A percentile compares a stretch with the other conserved stretches of the same genome.
phyloP scores from a whole-genome alignment of 2,797 vertebrate genomes.

The Oophaga sylvatica region DNA sequence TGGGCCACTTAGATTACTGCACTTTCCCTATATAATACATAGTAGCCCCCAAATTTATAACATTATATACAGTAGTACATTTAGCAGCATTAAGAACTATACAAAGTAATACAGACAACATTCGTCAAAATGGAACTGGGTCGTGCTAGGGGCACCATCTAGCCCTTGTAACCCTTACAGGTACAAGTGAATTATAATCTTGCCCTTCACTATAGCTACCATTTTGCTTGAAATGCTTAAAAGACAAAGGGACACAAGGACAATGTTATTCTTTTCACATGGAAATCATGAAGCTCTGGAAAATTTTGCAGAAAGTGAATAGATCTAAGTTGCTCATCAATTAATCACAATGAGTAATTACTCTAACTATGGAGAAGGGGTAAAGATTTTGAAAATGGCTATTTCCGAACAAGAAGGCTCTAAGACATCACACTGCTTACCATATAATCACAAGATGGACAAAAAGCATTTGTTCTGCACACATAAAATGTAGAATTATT shows the following conservation, averaged over 20 bases:
- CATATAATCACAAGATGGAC: conserved; percentile 79
- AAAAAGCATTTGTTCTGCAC: conserved; percentile 82
- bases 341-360: conserved; percentile 62
- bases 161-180: too few relatives aligned
- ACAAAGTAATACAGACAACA: too few relatives aligned
- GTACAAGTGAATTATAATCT: neutral
- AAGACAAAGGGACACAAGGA: conserved; percentile 41
- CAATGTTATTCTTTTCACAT: conserved; percentile 33
- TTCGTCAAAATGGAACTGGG: too few relatives aligned
- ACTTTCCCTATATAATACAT: too few relatives aligned
- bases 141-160: too few relatives aligned
- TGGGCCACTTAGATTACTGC: too few relatives aligned
- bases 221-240: neutral
- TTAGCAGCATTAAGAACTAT: too few relatives aligned
- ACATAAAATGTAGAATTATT: conserved; percentile 74
- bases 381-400: conserved; percentile 51
- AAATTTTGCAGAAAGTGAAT: conserved; percentile 43
- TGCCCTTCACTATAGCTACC: neutral
- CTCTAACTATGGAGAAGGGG: conserved; percentile 51
- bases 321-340: conserved; percentile 44
- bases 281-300: conserved; percentile 42
- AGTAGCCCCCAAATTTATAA: too few relatives aligned
- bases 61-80: too few relatives aligned
- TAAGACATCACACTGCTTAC: conserved; percentile 68
- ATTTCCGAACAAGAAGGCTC: conserved; percentile 43